Base-by-base conservation (phyloP, 2,888 invertebrate genomes). In the Agrypnus murinus region DNA sequence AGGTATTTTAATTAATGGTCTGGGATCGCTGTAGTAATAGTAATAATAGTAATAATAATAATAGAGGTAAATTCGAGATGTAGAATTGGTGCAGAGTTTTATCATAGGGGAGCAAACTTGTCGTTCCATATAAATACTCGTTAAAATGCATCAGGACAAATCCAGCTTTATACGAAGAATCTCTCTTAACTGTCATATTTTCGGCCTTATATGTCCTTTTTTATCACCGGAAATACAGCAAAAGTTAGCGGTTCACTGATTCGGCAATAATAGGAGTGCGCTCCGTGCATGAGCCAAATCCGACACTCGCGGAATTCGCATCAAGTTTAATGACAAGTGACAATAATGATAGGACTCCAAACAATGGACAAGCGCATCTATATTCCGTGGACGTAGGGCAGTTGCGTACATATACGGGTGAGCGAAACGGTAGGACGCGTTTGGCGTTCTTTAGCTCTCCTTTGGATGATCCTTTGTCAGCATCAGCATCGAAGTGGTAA, bases 241-340 rank as follows among this genome's bases (percentile, higher is more conserved):
- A 75, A 75, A 77, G 73, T 74, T 77, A 75, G 72, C 76, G 74
- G 74, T 70, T 73, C 76, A 74, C 48, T 75, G 76, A 72, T 58
- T 72, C 66, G 74, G 72, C 72, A 74, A 63, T 76, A 76, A 76
- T 71, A 66, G 68, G 58, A 67, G 69, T 68, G 65, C 48, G 63
- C 72, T 65, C 62, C 55, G 59, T 69, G 65, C 55, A 67, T 63
- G 63, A 67, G 67, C 66, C 67, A 66, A 73, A 73, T 70, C 66
- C 73, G 59, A 66, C 73, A 65, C 65, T 65, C 63, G 45, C 62
- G 50, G 63, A 73, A 71, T 74, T 71, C 66, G 60, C 68, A 69
- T 76, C 71, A 76, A 74, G 71, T 76, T 76, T 76, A 75, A 76
- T 76, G 77, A 74, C 74, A 74, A 77, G 74, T 74, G 77, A 77